Base-by-base conservation (phyloP, 2,888 invertebrate genomes). In the Clivina fossor region DNA sequence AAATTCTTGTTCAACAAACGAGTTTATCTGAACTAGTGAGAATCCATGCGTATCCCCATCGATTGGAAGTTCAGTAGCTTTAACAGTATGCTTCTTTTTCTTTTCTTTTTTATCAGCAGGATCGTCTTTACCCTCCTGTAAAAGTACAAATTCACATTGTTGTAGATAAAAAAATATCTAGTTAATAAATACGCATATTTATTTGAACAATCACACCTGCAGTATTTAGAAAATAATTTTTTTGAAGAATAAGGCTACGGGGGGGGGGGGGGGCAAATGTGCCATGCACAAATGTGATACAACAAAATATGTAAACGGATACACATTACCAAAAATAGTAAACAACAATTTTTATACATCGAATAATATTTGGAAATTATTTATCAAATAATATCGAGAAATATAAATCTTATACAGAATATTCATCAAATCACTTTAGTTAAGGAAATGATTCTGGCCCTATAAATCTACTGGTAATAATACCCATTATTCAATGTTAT, bases 11-110 rank as follows among this genome's bases (percentile, higher is more conserved):
- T 95, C 93, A 60, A 85, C 76, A 53, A 84, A 86, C 38, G 76
- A 75, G 68, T 90, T 86, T 37, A 96, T 72, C 30, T 92, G 88
- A 15, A 80, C 79, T 62, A 80, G 81, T 1, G 84, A 76, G 68
- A 85, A 84, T 51, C 90, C 89, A 66, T 84, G 83, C 8, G 88
- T 85, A 46, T 80, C 75, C n/a, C 83, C 76, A 53, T 90, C 90
- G 58, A 98, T 84, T 0, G 92, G 88, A 59, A 97, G 77, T 63
- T 96, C 94, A 56, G 93, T 79, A 19, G 85, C 83, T 74, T 93
- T 93, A 16, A 88, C 82, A 3, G 84, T 73, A 58, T 86, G 82
- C 73, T 94, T 93, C 73, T 89, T 90, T 70, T 85, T 86, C 56
- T 76, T 77, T 60, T 85, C 84, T 74, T 90, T 85, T 73, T 85